phyloP scores from a whole-genome alignment of 2,797 vertebrate species.

The Onychomys arenicola region DNA sequence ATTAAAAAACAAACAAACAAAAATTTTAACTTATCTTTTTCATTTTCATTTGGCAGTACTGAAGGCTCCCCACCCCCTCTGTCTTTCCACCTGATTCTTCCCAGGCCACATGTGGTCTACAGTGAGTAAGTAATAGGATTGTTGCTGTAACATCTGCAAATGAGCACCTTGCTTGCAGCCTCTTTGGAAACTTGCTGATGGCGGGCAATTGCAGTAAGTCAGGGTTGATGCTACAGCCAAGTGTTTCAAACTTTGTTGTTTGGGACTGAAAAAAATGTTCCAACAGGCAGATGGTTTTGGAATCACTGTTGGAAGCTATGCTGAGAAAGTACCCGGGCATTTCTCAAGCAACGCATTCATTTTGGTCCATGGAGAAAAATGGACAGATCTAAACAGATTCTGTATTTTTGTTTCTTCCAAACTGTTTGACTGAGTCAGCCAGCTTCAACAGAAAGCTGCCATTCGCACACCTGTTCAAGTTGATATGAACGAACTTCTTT shows the following conservation, averaged over 20 bases:
- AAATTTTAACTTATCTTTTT: neutral
- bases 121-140: slow-evolving; percentile 67
- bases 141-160: slow-evolving; percentile 82
- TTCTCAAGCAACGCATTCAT: slow-evolving; percentile 77
- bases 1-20: slow-evolving; percentile 59
- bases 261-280: slow-evolving; percentile 78
- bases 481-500: slow-evolving; percentile 2
- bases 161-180: slow-evolving; percentile 82
- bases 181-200: slow-evolving; percentile 83
- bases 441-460: slow-evolving; percentile 71
- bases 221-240: slow-evolving; percentile 83
- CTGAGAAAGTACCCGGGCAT: slow-evolving; percentile 71
- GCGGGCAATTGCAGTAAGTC: slow-evolving; percentile 84
- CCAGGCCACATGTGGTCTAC: slow-evolving; percentile 75
- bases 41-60: slow-evolving; percentile 75
- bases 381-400: slow-evolving; percentile 66
- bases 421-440: slow-evolving; percentile 81
- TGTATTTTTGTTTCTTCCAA: slow-evolving; percentile 80
- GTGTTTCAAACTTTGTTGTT: slow-evolving; percentile 84
- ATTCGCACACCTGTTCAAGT: slow-evolving; percentile 79
- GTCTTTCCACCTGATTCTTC: slow-evolving; percentile 80
- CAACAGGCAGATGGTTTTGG: slow-evolving; percentile 86
- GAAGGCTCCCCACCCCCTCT: slow-evolving; percentile 51
- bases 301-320: slow-evolving; percentile 80
- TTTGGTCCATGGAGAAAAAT: slow-evolving; percentile 78